A percentile compares a stretch with the other conserved stretches of the same genome.
These are phyloP conservation scores for Myotis brandtii DNA, from an alignment of 2,113 vertebrate genomes.

Conservation along the genomic window DNA sequence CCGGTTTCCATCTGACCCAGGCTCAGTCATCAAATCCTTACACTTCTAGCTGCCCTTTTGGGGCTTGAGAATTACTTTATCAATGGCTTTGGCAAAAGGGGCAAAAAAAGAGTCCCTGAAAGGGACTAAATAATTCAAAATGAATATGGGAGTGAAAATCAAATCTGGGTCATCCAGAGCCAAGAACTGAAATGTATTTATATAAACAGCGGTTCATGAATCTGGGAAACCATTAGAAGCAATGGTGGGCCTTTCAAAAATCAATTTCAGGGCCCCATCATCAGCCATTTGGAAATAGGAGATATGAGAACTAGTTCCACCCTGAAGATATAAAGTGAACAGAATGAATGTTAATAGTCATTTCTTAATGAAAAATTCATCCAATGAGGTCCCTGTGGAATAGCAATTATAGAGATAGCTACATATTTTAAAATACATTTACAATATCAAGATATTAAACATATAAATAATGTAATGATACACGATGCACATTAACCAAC, in stretches of 20 bases:
- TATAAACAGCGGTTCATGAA: slow-evolving; percentile 1
- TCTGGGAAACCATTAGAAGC: background rate
- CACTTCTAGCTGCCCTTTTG: slow-evolving; percentile 27
- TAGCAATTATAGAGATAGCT: background rate
- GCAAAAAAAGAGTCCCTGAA: background rate
- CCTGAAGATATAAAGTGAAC: background rate
- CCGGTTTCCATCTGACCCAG: slow-evolving; percentile 55
- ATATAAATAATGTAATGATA: background rate
- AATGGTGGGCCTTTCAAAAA: background rate
- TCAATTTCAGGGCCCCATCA: background rate
- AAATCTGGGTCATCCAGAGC: background rate
- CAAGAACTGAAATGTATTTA: slow-evolving; percentile 47
- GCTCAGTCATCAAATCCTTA: slow-evolving; percentile 61
- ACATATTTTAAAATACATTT: background rate
- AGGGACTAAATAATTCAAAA: slow-evolving; percentile 35
- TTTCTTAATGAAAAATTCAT: slow-evolving; percentile 38
- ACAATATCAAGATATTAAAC: background rate
- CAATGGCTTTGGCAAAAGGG: slow-evolving; percentile 27
- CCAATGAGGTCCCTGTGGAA: background rate
- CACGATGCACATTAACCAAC: background rate
- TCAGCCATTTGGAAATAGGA: background rate
- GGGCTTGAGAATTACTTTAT: slow-evolving; percentile 44
- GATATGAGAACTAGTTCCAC: background rate
- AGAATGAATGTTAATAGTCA: background rate
- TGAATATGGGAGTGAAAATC: background rate